Conservation (phyloP, 1,140 invertebrate genomes). For the Oncopodura yosiiana region DNA sequence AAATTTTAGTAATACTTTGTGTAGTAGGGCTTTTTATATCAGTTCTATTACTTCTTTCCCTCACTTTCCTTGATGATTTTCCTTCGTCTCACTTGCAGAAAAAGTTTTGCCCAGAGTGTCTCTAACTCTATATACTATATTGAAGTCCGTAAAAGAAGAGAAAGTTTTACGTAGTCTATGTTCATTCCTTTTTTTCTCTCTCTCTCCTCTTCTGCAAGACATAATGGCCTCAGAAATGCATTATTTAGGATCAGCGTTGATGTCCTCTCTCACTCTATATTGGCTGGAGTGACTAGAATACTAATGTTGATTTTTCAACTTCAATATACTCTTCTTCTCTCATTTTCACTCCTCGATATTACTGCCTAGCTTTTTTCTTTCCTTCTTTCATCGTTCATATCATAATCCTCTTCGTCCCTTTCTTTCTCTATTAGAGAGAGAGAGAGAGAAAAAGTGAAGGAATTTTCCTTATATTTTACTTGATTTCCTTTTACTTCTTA, state of each 20-base stretch:
- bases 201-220: too few relatives aligned
- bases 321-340: constrained; percentile 2
- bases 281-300: constrained; percentile 12
- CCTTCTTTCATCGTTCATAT: neutral
- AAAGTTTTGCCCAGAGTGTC: too few relatives aligned
- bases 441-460: too few relatives aligned
- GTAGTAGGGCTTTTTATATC: too few relatives aligned
- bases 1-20: too few relatives aligned
- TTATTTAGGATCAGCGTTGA: constrained; percentile 30
- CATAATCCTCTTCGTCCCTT: constrained; percentile 1
- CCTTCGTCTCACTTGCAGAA: too few relatives aligned
- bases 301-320: constrained; percentile 20
- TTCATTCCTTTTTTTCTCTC: too few relatives aligned
- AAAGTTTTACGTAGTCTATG: too few relatives aligned
- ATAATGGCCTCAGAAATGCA: constrained; percentile 25
- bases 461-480: too few relatives aligned
- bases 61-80: too few relatives aligned
- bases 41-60: too few relatives aligned
- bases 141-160: constrained; percentile 6
- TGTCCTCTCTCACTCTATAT: constrained; percentile 20
- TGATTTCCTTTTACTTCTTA: too few relatives aligned
- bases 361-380: neutral
- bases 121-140: constrained; percentile 7
- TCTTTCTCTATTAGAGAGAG: constrained; percentile 3
- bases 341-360: constrained; percentile 1